These are phyloP conservation scores for Buphagus erythrorhynchus DNA, from an alignment of 2,797 vertebrate species.

Conservation along the genomic window DNA sequence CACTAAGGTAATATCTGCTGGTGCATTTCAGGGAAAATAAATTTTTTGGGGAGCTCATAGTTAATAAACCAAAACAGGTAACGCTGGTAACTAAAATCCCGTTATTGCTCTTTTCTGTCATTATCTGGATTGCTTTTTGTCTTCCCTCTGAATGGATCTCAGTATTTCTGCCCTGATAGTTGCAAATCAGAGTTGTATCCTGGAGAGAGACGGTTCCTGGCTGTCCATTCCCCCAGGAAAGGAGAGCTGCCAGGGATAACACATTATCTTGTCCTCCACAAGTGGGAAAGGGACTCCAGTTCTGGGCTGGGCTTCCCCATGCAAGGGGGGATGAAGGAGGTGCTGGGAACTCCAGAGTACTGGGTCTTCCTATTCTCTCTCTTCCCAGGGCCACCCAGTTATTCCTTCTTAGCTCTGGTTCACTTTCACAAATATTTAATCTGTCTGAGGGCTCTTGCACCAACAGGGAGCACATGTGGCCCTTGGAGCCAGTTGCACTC, in stretches of 20 bases:
- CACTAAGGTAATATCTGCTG: not conserved
- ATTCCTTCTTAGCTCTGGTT: not conserved
- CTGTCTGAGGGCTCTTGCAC: not conserved
- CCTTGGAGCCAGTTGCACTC: not conserved
- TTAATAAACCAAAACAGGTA: not conserved
- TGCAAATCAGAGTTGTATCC: not conserved
- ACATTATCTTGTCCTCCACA: not conserved
- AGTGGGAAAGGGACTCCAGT: not conserved
- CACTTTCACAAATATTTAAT: not conserved
- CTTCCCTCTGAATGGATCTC: not conserved
- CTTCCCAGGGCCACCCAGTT: not conserved
- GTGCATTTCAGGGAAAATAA: not conserved
- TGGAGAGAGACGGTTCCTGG: not conserved
- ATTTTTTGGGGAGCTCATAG: not conserved
- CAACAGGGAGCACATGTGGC: not conserved
- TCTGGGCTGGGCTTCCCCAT: not conserved
- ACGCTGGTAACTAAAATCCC: not conserved
- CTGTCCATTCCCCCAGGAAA: not conserved
- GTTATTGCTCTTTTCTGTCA: not conserved
- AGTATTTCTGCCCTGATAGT: not conserved
- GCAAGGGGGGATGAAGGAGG: accelerated
- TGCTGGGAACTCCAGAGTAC: not conserved
- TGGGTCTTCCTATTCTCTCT: not conserved
- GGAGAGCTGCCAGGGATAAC: not conserved
- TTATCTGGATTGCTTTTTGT: not conserved